These are phyloP conservation scores for Rhynchopsitta pachyrhyncha DNA, from an alignment of 2,113 vertebrate genomes.

Conservation along the genomic window DNA sequence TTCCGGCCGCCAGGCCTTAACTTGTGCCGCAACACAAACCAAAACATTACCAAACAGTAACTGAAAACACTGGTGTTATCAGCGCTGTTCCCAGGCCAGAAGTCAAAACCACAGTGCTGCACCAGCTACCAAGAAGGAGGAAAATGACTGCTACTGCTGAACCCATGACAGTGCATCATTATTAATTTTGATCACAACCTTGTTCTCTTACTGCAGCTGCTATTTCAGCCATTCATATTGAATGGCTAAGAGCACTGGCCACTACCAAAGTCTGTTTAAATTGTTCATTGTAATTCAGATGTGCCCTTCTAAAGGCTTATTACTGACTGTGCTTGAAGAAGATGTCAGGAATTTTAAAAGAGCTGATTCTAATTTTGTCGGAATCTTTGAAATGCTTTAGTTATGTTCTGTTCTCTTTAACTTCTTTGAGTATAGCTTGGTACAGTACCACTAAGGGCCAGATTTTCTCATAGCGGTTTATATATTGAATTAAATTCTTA, in stretches of 20 bases:
- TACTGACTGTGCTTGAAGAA: not conserved
- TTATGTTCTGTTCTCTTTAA: not conserved
- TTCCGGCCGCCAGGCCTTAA: too few species aligned
- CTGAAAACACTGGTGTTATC: too few species aligned
- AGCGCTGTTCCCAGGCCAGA: too few species aligned
- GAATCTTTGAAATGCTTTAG: not conserved
- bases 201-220: not conserved
- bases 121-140: too few species aligned
- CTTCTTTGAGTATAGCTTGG: not conserved
- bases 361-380: not conserved
- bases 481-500: not conserved
- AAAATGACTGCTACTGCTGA: too few species aligned
- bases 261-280: slow-evolving; percentile 1
- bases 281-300: not conserved
- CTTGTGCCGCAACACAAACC: too few species aligned
- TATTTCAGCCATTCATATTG: not conserved
- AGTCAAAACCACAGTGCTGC: too few species aligned
- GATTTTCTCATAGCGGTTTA: not conserved
- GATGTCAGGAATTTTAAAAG: not conserved
- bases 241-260: not conserved
- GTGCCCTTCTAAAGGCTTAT: not conserved
- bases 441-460: not conserved
- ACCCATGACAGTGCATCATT: not conserved
- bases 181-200: not conserved
- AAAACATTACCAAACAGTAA: too few species aligned